A percentile compares a stretch with the other conserved stretches of the same genome.
These are phyloP conservation scores for Pristionchus exspectatus DNA, from an alignment of 2,888 invertebrate species.

Conservation along the genomic window DNA sequence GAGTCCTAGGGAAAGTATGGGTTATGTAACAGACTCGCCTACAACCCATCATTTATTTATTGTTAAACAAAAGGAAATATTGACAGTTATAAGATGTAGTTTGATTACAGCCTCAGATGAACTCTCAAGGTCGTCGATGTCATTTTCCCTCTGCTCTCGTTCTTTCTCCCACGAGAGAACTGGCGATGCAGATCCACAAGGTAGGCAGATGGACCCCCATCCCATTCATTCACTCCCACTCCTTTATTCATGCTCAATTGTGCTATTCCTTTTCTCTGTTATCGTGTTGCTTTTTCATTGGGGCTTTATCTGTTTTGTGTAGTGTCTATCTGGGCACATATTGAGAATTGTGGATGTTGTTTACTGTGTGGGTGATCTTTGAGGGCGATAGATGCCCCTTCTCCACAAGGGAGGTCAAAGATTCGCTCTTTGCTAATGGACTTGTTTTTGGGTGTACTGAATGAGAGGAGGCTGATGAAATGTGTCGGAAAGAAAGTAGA, in stretches of 20 bases:
- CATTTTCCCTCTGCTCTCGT: constrained; percentile 96
- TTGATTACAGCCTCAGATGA: constrained; percentile 67
- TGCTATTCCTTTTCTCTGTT: not conserved
- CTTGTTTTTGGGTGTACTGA: constrained; percentile 27
- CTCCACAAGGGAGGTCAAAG: not conserved
- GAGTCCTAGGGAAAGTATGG: not conserved
- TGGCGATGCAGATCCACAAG: constrained; percentile 87
- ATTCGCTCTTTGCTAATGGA: not conserved
- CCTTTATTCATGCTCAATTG: not conserved
- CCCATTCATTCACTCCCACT: not conserved
- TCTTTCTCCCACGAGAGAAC: constrained; percentile 97
- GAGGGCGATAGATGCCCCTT: not conserved
- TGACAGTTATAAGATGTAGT: not conserved
- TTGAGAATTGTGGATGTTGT: not conserved
- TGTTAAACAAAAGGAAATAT: not conserved
- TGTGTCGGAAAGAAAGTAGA: not conserved
- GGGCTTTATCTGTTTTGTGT: not conserved
- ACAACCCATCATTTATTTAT: not conserved
- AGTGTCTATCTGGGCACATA: not conserved
- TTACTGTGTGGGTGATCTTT: constrained; percentile 9
- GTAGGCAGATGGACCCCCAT: constrained; percentile 79
- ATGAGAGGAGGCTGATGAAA: not conserved
- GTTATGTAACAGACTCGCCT: too few relatives aligned
- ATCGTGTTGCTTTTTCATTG: not conserved
- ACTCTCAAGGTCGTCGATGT: constrained; percentile 86